Evolutionary conservation across 2,888 invertebrate genomes (phyloP), one percentile per base, ranked within the genome.

Genomic region (Ecliptopera silaceata): DNA sequence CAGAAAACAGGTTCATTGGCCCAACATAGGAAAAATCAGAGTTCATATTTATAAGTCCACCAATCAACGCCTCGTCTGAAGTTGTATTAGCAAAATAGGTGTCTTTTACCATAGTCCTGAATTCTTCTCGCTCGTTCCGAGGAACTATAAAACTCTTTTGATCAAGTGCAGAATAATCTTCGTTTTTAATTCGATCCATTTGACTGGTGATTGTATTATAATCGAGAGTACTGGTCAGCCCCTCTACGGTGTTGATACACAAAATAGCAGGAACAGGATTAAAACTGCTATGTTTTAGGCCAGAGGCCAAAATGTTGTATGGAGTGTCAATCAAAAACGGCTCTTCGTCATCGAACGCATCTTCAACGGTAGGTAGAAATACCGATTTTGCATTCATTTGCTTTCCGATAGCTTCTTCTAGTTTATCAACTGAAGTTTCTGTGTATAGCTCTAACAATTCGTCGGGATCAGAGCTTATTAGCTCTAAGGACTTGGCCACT

Each of bases 201-300:
- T 84, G 83, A 57, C 86, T 85, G 0, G 84, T 86, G 0, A 88
- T 80, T 0, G 88, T 86, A 31, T 83, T 74, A 49, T 84, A 86
- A 49, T 89, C 87, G 17, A 88, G 69, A 56, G 86, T 90, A 43
- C 84, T 82, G 0, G 88, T 82, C 0, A 93, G 62, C 0, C 93
- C 93, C 75, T 93, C 93, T 0, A 89, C 91, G 0, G 92, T 92
- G 47, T 90, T 93, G 0, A 93, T 74, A 0, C 93, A 93, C 62
- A 92, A 81, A 3, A 93, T 84, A 0, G 87, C 72, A 0, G 93
- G 93, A 4, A 92, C 89, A 0, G 87, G 80, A 15, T 88, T 75
- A 29, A 85, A 83, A 1, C 61, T 52, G 1, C 70, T 69, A 1
- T 77, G 74, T 1, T 70, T 65, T 29, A 43, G 59, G 2, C 66